Base-by-base conservation (phyloP, 2,113 vertebrate genomes). In the Sus scrofa region DNA sequence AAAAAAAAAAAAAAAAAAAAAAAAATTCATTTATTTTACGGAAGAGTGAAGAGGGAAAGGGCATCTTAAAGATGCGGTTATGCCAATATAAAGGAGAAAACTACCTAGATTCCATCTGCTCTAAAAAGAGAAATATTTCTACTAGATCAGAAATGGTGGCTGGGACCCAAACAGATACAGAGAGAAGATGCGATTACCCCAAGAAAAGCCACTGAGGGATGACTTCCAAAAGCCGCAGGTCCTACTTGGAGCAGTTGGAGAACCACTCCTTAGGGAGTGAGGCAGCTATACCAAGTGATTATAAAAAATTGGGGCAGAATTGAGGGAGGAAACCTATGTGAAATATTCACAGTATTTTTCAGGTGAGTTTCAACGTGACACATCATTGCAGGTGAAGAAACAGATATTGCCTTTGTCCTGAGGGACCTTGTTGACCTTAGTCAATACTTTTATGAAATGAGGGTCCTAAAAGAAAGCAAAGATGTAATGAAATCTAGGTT, bases 131-230 rank as follows among this genome's bases (percentile, higher is more conserved):
- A 63, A 20, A 39, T 34, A 54, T 68, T 60, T 37, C 86, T 81
- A 79, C 11, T 60, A 54, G 32, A 14, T 89, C 27, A 70, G 81
- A 82, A 82, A 58, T 96, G 24, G 68, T 86, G 11, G 67, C 30
- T 67, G 27, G 37, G 20, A 74, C 18, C 54, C 20, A 82, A 9
- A 26, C 6, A 78, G 73, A 85, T 32, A 34, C 18, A 52, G 27
- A n/a, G n/a, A n/a, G n/a, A n/a, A n/a, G n/a, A n/a, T 39, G 30
- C 52, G 68, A 86, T 75, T 95, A 10, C 19, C 24, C 19, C 30
- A 78, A 32, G 70, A 81, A 94, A 91, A 54, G 12, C 37, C n/a
- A 88, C 81, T n/a, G n/a, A n/a, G n/a, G n/a, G n/a, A n/a, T n/a
- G n/a, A n/a, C n/a, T n/a, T n/a, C n/a, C n/a, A n/a, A n/a, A n/a